Evolutionary conservation across 2,797 vertebrate genomes (phyloP).

Genomic region (Sebastes oblongus): DNA sequence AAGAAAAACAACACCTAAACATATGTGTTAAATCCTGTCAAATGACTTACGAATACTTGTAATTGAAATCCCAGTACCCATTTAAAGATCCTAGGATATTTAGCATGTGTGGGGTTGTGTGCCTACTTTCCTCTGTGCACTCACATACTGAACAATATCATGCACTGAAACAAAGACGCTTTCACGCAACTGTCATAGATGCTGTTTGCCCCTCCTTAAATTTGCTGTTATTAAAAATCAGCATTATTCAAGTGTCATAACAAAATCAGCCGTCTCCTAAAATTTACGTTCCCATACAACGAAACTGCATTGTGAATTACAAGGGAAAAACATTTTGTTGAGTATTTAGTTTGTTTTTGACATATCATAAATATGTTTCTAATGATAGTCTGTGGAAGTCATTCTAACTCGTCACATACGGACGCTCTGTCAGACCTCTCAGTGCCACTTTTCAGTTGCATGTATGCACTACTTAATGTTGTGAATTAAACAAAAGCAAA

Average conservation of each 20-base stretch:
- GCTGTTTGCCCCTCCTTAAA: background rate
- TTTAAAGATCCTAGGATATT: background rate
- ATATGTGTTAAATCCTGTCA: background rate
- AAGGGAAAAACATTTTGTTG: too few relatives aligned
- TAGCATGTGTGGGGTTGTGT: too few relatives aligned
- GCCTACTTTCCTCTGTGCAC: background rate
- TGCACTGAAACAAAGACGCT: background rate
- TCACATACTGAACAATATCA: background rate
- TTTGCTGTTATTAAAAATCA: background rate
- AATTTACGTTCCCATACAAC: accelerated
- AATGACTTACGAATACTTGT: background rate
- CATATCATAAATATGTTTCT: too few relatives aligned
- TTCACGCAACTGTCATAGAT: background rate
- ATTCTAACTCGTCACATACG: too few relatives aligned
- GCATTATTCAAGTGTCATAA: background rate
- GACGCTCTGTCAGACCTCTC: too few relatives aligned
- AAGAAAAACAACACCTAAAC: background rate
- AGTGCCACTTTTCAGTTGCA: too few relatives aligned
- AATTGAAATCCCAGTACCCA: background rate
- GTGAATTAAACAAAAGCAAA: too few relatives aligned
- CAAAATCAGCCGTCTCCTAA: accelerated
- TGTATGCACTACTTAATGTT: too few relatives aligned
- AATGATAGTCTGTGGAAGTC: accelerated
- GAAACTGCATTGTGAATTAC: too few relatives aligned
- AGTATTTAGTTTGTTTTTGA: too few relatives aligned